Percentiles rank a stretch among this genome's conserved stretches.
These are phyloP conservation scores for Eupithecia subumbrata DNA, from an alignment of 2,888 invertebrate genomes.

Conservation along the genomic window DNA sequence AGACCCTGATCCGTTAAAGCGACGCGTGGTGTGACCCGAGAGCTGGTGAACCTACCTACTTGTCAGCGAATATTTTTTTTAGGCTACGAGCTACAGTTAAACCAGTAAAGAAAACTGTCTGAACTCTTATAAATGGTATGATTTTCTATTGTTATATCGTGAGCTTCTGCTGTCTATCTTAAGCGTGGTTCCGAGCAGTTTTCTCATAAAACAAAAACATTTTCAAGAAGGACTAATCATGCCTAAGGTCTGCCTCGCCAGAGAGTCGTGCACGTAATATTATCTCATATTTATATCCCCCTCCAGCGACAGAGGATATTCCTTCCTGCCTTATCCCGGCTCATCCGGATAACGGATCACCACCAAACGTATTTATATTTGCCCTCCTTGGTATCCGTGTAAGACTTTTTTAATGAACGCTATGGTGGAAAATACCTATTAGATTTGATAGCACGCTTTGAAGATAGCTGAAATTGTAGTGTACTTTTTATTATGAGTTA, in stretches of 20 bases:
- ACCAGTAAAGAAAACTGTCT: no score
- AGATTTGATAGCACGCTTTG: neutral
- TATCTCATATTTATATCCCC: slow-evolving; percentile 34
- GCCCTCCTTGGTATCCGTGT: slow-evolving; percentile 28
- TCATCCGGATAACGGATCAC: slow-evolving; percentile 41
- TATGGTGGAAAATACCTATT: neutral
- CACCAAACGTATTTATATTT: slow-evolving; percentile 40
- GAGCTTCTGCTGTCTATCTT: neutral
- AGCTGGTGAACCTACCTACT: no score
- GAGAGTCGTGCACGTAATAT: slow-evolving; percentile 17
- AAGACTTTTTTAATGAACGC: slow-evolving; percentile 38
- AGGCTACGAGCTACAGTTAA: no score
- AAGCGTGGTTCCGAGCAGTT: neutral
- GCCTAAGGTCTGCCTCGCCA: neutral
- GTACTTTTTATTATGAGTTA: no score
- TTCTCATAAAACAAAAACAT: neutral
- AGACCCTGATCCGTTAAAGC: no score
- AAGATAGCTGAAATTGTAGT: neutral
- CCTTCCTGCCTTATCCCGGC: slow-evolving; percentile 36
- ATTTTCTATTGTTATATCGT: no score
- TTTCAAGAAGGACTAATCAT: neutral
- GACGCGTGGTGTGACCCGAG: no score
- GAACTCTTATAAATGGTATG: no score
- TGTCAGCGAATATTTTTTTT: no score
- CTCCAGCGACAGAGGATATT: slow-evolving; percentile 28